Evolutionary conservation across 2,888 invertebrate genomes (phyloP).

Genomic region (Bellardia pandia): DNA sequence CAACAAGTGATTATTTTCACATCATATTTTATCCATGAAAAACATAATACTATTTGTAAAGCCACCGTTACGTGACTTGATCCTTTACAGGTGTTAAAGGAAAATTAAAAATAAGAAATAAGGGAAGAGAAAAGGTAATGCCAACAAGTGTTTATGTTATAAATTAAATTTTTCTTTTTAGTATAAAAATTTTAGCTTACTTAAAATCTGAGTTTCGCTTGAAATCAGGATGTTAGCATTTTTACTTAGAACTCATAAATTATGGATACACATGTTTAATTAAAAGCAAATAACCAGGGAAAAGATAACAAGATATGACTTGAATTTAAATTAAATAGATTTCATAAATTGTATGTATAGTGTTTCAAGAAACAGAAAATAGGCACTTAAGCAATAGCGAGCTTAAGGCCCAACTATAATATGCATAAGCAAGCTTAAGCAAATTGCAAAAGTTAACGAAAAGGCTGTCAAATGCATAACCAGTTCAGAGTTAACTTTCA

Average conservation of each 20-base stretch:
- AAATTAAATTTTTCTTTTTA: not conserved
- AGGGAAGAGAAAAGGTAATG: slow-evolving; percentile 29
- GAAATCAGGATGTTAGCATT: slow-evolving; percentile 9
- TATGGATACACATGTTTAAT: too few relatives aligned
- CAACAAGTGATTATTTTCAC: slow-evolving; percentile 73
- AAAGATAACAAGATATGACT: too few relatives aligned
- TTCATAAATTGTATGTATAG: too few relatives aligned
- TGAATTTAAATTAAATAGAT: too few relatives aligned
- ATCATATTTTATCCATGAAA: slow-evolving; percentile 61
- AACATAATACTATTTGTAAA: slow-evolving; percentile 17
- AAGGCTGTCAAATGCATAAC: too few relatives aligned
- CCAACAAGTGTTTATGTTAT: slow-evolving; percentile 50
- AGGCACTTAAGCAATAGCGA: too few relatives aligned
- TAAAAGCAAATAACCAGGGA: not conserved
- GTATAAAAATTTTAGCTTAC: not conserved
- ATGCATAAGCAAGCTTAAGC: too few relatives aligned
- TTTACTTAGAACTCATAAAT: not conserved
- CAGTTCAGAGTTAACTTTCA: too few relatives aligned
- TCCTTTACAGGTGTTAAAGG: slow-evolving; percentile 75
- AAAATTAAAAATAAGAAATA: slow-evolving; percentile 33
- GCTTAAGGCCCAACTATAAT: too few relatives aligned
- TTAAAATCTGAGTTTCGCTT: not conserved
- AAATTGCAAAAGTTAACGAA: too few relatives aligned
- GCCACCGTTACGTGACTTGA: slow-evolving; percentile 73
- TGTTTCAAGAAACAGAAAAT: too few relatives aligned